Percentiles rank a stretch among this genome's conserved stretches.
Conservation (phyloP, 2,113 vertebrate genomes). For the Oxyruncus cristatus region DNA sequence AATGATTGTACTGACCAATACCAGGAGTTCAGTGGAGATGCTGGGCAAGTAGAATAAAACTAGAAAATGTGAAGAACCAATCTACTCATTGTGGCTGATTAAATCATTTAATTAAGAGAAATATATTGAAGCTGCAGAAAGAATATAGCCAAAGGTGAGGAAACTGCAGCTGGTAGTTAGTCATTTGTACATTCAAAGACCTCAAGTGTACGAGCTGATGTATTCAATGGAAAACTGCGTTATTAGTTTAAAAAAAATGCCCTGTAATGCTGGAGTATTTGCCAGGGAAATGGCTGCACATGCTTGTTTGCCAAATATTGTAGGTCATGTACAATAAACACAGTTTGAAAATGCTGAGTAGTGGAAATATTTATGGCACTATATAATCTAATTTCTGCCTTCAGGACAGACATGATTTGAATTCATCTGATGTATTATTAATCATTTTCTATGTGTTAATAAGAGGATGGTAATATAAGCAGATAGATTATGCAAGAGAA, state of each 20-base stretch:
- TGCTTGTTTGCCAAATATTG: conserved; percentile 9
- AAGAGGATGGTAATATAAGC: conserved; percentile 35
- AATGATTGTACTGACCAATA: background rate
- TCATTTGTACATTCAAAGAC: background rate
- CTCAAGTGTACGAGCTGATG: background rate
- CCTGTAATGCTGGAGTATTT: background rate
- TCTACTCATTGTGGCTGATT: background rate
- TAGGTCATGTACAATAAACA: conserved; percentile 32
- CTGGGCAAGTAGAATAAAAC: background rate
- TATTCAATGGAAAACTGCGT: background rate
- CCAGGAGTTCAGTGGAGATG: background rate
- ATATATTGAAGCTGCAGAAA: background rate
- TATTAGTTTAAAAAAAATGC: background rate
- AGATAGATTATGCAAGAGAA: conserved; percentile 24
- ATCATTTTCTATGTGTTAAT: conserved; percentile 46
- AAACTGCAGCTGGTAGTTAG: background rate
- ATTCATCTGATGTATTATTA: conserved; percentile 39
- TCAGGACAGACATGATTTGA: conserved; percentile 40
- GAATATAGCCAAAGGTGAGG: background rate
- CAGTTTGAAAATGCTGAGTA: conserved; percentile 43
- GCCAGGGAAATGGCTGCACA: background rate
- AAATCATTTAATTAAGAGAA: background rate
- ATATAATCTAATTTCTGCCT: conserved; percentile 52
- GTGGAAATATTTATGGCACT: conserved; percentile 52
- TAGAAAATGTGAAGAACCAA: background rate